A percentile compares a stretch with the other conserved stretches of the same genome.
Conservation (phyloP, 2,113 vertebrate genomes). For the Rhinolophus sinicus region DNA sequence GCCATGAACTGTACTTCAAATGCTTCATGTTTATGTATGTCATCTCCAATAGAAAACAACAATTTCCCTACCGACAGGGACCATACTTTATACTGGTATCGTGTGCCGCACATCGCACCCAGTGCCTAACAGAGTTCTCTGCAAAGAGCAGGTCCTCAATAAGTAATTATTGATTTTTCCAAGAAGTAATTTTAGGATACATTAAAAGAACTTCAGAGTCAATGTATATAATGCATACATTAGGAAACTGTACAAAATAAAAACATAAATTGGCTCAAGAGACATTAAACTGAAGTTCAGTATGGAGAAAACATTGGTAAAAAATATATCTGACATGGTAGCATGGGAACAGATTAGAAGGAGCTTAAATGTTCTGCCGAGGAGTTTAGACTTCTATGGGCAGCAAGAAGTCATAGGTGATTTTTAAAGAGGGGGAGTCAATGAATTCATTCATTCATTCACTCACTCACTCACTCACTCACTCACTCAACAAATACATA, state of each 20-base stretch:
- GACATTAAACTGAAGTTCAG: background rate
- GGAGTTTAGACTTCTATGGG: background rate
- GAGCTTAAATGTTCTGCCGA: background rate
- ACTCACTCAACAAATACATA: background rate
- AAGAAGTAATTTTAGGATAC: constrained; percentile 28
- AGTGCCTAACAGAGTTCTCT: background rate
- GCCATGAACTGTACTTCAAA: background rate
- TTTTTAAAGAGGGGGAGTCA: background rate
- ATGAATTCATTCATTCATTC: background rate
- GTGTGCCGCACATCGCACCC: background rate
- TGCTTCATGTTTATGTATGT: background rate
- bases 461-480: background rate
- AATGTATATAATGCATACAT: background rate
- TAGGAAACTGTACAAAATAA: background rate
- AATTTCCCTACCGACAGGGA: background rate
- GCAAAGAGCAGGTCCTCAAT: background rate
- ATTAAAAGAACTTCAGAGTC: background rate
- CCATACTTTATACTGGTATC: background rate
- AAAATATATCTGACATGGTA: background rate
- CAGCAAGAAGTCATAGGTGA: background rate
- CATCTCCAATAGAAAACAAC: background rate
- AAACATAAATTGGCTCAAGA: background rate
- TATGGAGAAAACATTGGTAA: background rate
- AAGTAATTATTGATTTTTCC: background rate
- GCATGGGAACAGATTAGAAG: background rate